phyloP scores from a whole-genome alignment of 2,113 vertebrate species.

The Labrus mixtus region DNA sequence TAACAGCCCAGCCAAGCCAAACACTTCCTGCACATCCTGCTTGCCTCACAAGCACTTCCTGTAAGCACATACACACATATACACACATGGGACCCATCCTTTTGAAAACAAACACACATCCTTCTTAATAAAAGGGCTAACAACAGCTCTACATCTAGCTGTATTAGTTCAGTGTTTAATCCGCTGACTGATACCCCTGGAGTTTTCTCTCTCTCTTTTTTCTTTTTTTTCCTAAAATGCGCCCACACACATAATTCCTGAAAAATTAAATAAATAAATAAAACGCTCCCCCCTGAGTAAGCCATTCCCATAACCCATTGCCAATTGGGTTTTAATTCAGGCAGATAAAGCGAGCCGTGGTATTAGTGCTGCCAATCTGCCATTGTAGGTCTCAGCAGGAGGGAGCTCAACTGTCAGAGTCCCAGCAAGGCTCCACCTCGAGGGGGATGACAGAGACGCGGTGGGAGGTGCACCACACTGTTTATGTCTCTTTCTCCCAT shows the following conservation, averaged over 20 bases:
- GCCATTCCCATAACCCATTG: slow-evolving; percentile 66
- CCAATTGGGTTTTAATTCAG: slow-evolving; percentile 71
- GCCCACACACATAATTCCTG: slow-evolving; percentile 58
- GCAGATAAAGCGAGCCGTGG: slow-evolving; percentile 68
- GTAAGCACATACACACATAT: slow-evolving; percentile 27
- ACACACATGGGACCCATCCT: slow-evolving; percentile 26
- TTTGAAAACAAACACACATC: slow-evolving; percentile 71
- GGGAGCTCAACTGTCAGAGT: slow-evolving; percentile 64
- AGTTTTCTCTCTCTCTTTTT: slow-evolving; percentile 53
- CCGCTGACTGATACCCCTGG: slow-evolving; percentile 50
- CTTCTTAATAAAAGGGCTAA: slow-evolving; percentile 72
- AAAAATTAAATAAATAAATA: slow-evolving; percentile 53
- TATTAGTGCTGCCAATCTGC: slow-evolving; percentile 78
- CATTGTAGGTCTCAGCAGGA: slow-evolving; percentile 65
- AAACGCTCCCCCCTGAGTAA: slow-evolving; percentile 38
- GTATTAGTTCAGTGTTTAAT: slow-evolving; percentile 72
- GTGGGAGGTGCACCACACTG: slow-evolving; percentile 51
- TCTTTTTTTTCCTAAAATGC: slow-evolving; percentile 54
- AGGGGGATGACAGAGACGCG: slow-evolving; percentile 46
- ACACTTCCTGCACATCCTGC: slow-evolving; percentile 77
- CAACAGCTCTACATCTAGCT: slow-evolving; percentile 55
- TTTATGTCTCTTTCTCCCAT: slow-evolving; percentile 43
- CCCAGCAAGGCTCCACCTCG: slow-evolving; percentile 56
- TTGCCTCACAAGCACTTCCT: slow-evolving; percentile 71
- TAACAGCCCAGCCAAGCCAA: slow-evolving; percentile 62